Conservation (phyloP, 1,140 invertebrate species). For the Thaumetopoea pityocampa region DNA sequence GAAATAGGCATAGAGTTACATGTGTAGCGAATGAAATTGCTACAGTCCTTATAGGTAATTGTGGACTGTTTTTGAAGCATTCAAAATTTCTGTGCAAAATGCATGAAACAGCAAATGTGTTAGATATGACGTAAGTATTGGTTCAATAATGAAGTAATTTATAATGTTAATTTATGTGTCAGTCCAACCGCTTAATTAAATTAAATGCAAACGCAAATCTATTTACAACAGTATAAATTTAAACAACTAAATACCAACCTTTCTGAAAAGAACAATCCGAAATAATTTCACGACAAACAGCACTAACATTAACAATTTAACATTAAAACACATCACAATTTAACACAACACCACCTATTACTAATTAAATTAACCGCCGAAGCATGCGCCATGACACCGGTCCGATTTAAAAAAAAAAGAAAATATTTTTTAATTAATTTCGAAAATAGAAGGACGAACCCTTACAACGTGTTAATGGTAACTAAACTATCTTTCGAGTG, state of each 20-base stretch:
- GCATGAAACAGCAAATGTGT: too few species aligned
- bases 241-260: slow-evolving; percentile 7
- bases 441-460: slow-evolving; percentile 40
- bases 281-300: slow-evolving; percentile 17
- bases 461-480: slow-evolving; percentile 51
- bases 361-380: slow-evolving; percentile 67
- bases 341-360: slow-evolving; percentile 48
- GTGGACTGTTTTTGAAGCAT: too few species aligned
- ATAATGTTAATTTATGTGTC: too few species aligned
- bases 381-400: slow-evolving; percentile 51
- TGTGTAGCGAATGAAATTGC: too few species aligned
- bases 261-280: slow-evolving; percentile 45
- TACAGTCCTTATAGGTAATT: too few species aligned
- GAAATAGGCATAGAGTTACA: too few species aligned
- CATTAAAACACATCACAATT: slow-evolving; percentile 56
- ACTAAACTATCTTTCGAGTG: slow-evolving; percentile 67
- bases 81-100: too few species aligned
- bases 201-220: too few species aligned
- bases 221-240: too few species aligned
- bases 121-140: too few species aligned
- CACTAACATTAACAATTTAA: slow-evolving; percentile 26
- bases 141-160: too few species aligned
- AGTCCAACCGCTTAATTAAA: too few species aligned
- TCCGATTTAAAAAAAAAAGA: slow-evolving; percentile 25
- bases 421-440: slow-evolving; percentile 19